Evolutionary conservation across 2,113 vertebrate species (phyloP).

Genomic region (Sardina pilchardus): DNA sequence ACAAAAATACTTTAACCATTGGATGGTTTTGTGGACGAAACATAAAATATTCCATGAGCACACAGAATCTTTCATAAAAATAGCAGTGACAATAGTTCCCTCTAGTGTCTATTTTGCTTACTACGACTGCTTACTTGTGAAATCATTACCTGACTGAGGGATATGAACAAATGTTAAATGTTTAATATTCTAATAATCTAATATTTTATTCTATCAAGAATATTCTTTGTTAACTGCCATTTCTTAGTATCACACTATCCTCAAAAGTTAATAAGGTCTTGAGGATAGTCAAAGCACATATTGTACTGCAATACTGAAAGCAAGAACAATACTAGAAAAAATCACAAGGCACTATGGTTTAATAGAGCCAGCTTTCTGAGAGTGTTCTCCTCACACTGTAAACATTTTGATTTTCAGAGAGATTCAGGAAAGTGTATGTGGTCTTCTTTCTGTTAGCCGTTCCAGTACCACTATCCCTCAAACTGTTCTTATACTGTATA

Average conservation of each 20-base stretch:
- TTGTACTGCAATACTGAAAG: not conserved
- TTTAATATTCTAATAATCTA: not conserved
- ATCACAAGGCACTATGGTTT: not conserved
- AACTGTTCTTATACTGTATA: not conserved
- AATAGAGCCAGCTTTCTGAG: not conserved
- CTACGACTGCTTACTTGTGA: not conserved
- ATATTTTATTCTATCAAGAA: not conserved
- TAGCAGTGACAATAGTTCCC: not conserved
- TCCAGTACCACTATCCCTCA: not conserved
- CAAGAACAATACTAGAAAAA: not conserved
- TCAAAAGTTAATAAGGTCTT: not conserved
- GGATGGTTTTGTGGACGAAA: not conserved
- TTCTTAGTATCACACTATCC: not conserved
- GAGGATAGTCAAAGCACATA: not conserved
- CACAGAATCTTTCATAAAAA: not conserved
- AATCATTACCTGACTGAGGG: not conserved
- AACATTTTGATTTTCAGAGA: not conserved
- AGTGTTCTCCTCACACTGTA: not conserved
- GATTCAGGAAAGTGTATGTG: not conserved
- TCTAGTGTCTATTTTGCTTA: conserved; percentile 1
- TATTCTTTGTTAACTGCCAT: not conserved
- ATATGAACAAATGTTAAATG: not conserved
- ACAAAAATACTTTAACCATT: not conserved
- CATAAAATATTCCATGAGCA: not conserved
- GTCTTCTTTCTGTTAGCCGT: not conserved